Conservation (phyloP, 2,797 vertebrate species). For the Myotis findleyi region DNA sequence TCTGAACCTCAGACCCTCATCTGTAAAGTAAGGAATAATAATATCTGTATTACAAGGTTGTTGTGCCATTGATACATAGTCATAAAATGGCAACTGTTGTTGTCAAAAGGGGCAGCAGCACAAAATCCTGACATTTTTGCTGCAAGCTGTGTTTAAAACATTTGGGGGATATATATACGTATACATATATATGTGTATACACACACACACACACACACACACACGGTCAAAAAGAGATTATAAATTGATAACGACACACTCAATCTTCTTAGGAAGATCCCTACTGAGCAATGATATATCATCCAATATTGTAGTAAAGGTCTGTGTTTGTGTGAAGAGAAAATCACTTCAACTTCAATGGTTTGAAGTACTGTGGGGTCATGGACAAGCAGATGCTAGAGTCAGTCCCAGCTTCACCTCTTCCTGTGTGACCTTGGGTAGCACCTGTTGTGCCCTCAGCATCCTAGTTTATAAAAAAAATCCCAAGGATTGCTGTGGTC, state of each 20-base stretch:
- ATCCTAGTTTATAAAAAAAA: not conserved
- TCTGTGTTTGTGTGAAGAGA: not conserved
- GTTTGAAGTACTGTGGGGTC: not conserved
- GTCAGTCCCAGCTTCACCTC: slow-evolving; percentile 1
- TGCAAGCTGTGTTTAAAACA: not conserved
- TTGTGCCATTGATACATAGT: not conserved
- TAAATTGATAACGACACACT: slow-evolving; percentile 1
- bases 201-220: not conserved
- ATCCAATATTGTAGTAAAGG: not conserved
- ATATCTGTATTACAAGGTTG: not conserved
- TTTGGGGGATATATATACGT: not conserved
- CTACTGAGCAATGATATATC: not conserved
- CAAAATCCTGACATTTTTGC: slow-evolving; percentile 48
- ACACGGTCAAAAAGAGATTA: not conserved
- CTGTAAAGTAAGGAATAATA: not conserved
- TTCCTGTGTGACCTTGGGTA: not conserved
- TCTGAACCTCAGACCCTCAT: slow-evolving; percentile 30
- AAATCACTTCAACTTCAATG: not conserved
- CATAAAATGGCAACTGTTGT: not conserved
- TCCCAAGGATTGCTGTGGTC: not conserved
- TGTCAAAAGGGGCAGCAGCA: not conserved
- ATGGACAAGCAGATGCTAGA: not conserved
- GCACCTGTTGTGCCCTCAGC: not conserved
- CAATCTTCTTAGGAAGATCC: not conserved
- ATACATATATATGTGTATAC: not conserved